Conservation (phyloP, 2,797 vertebrate species). For the Squalus acanthias region DNA sequence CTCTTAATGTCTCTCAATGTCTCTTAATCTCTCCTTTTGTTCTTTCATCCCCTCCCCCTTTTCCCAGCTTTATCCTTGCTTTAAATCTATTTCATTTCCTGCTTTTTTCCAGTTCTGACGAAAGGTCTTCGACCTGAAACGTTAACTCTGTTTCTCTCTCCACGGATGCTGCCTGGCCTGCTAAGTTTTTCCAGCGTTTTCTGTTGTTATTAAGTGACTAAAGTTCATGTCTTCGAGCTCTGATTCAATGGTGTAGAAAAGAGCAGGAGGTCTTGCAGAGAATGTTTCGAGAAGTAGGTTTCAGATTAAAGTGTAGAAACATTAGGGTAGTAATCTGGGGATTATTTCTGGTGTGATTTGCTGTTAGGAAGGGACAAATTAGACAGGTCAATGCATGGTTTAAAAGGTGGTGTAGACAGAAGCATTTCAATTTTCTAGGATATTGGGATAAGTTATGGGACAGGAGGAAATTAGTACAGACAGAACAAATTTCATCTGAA, state of each 20-base stretch:
- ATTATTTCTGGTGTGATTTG: not conserved
- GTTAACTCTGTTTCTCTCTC: too few species aligned
- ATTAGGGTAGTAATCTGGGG: not conserved
- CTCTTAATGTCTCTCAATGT: too few species aligned
- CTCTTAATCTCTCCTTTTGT: too few species aligned
- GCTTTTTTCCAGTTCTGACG: too few species aligned
- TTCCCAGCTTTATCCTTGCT: too few species aligned
- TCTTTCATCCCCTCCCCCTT: too few species aligned
- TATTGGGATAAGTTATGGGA: not conserved
- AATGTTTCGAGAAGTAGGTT: not conserved
- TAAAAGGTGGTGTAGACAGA: not conserved
- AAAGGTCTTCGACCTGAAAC: too few species aligned
- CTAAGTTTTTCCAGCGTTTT: too few species aligned
- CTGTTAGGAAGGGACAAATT: not conserved
- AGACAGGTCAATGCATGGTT: not conserved
- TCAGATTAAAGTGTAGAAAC: not conserved
- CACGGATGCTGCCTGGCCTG: too few species aligned
- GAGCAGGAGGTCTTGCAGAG: not conserved
- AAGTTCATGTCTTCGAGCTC: not conserved
- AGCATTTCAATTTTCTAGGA: not conserved
- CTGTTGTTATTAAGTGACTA: too few species aligned
- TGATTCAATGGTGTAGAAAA: not conserved
- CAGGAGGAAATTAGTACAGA: not conserved
- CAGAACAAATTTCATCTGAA: not conserved
- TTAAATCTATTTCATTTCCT: too few species aligned